Evolutionary conservation across 2,113 vertebrate species (phyloP).

Genomic region (Setophaga coronata): DNA sequence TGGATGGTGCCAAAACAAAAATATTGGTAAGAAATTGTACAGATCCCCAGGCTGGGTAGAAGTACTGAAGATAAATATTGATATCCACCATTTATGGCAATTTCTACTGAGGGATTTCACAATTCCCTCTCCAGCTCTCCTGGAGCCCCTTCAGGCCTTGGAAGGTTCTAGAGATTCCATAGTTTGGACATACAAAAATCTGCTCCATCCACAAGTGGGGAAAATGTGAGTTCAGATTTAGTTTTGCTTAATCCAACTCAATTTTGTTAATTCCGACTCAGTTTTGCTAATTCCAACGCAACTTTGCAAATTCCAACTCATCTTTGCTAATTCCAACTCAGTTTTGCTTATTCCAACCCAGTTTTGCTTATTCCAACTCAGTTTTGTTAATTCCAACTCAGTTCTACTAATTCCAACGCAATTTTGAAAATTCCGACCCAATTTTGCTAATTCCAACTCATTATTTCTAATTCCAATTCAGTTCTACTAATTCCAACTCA

Average conservation of each 20-base stretch:
- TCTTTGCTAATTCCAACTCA: fast-evolving
- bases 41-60: neutral
- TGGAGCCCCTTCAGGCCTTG: neutral
- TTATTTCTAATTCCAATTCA: fast-evolving
- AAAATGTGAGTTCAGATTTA: neutral
- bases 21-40: neutral
- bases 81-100: neutral
- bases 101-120: neutral
- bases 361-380: neutral
- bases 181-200: neutral
- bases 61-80: neutral
- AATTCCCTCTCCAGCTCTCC: neutral
- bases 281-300: too few species aligned
- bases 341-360: neutral
- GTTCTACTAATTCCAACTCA: fast-evolving
- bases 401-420: too few species aligned
- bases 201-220: neutral
- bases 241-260: too few species aligned
- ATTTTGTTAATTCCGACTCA: too few species aligned
- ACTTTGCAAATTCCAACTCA: fast-evolving
- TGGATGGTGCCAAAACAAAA: neutral
- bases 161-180: neutral
- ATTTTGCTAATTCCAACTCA: fast-evolving
- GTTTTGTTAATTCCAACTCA: too few species aligned
- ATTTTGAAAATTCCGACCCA: fast-evolving